Evolutionary conservation across 2,888 invertebrate species (phyloP).

Genomic region (Sylvicola fuscatus): DNA sequence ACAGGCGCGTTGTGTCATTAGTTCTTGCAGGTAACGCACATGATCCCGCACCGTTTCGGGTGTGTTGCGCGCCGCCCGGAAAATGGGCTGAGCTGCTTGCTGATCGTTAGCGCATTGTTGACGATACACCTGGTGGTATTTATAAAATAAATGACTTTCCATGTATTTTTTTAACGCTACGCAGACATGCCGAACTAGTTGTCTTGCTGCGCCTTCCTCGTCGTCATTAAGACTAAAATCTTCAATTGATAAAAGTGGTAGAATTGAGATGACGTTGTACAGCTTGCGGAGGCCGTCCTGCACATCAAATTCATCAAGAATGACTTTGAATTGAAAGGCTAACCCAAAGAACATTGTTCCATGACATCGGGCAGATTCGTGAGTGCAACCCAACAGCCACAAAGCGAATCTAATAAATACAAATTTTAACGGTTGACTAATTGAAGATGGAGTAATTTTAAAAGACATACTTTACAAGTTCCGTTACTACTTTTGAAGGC

Average conservation of each 20-base stretch:
- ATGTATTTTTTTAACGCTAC: conserved; percentile 76
- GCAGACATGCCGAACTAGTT: conserved; percentile 79
- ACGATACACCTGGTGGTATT: conserved; percentile 48
- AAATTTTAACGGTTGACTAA: conserved; percentile 33
- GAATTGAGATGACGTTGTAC: conserved; percentile 78
- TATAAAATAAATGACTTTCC: conserved; percentile 70
- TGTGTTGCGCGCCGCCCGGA: conserved; percentile 38
- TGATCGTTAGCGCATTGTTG: conserved; percentile 28
- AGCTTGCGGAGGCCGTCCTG: conserved; percentile 82
- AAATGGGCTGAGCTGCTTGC: conserved; percentile 23
- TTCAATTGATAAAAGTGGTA: conserved; percentile 61
- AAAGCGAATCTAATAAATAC: too few species aligned
- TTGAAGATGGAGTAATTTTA: conserved; percentile 24
- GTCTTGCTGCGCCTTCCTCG: conserved; percentile 73
- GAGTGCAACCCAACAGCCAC: conserved; percentile 90
- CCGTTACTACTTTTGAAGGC: conserved; percentile 53
- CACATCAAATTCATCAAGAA: conserved; percentile 84
- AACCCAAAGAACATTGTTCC: conserved; percentile 96
- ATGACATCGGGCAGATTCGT: conserved; percentile 94
- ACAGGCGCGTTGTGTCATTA: conserved; percentile 49
- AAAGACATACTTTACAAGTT: conserved; percentile 49
- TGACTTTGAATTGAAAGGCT: conserved; percentile 80
- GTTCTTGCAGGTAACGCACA: conserved; percentile 58
- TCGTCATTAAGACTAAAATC: conserved; percentile 62
- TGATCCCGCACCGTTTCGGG: conserved; percentile 74